Evolutionary conservation across 2,797 vertebrate species (phyloP), one percentile per base, ranked within the genome.

Genomic region (Limosa lapponica): DNA sequence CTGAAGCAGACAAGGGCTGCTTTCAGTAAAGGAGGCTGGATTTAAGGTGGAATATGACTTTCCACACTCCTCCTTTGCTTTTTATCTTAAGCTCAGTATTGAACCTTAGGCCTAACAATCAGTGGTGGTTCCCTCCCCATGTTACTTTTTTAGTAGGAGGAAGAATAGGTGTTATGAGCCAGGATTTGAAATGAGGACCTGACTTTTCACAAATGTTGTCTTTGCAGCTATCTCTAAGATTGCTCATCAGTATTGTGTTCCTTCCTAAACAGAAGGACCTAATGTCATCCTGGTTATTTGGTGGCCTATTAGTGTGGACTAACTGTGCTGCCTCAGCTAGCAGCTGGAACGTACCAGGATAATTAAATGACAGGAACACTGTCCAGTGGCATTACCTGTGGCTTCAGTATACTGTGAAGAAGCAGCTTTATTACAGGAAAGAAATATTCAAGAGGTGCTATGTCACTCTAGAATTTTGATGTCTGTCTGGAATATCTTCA

Each of bases 21-120:
- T 92, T 82, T 62, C 64, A 59, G 6, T 59, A 61, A 86, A 51
- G 22, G 16, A 83, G 32, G 22, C 16, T n/a, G 22, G 7, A 24
- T 75, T 89, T 62, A 79, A 89, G 48, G 30, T 54, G 34, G 46
- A 83, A 83, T 62, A 78, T 32, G 3, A 57, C 18, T 82, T 94
- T 41, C 11, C 11, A 3, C 0, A 1, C 1, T 37, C 8, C 1
- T 5, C 13, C 14, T 91, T 61, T 65, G 18, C 6, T 75, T 92
- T 94, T 86, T 61, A 5, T 48, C 57, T 22, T 58, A 54, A 82
- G n/a, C 8, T 90, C 11, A 2, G 25, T 73, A n/a, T 11, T 82
- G 51, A 95, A 71, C 14, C 15, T 13, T 57, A 23, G 20, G 44
- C 13, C 17, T 67, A 24, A 54, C 17, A 54, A 73, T 41, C 46